Base-by-base conservation (phyloP, 2,888 invertebrate species). In the Terebella lapidaria region DNA sequence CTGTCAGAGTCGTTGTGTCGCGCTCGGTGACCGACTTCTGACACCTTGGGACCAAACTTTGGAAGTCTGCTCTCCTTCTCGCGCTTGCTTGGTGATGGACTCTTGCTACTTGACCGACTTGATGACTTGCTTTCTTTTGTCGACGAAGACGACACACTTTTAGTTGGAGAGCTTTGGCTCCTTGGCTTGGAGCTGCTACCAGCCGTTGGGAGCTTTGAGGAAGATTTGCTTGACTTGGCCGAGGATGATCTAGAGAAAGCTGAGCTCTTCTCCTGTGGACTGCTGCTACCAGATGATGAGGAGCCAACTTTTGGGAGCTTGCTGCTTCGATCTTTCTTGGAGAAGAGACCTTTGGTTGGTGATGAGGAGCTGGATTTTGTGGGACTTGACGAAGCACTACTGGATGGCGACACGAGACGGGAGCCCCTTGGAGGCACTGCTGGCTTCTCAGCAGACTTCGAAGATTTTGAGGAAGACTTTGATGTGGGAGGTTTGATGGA, bases 1-100 rank as follows among this genome's bases (percentile, higher is more conserved):
- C 75, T 76, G 65, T 79, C 78, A n/a, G 77, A 77, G 51, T 64
- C 64, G 2, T 52, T 29, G 20, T n/a, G 51, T 53, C 57, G 46
- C 28, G 56, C 27, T 27, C 29, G 28, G 5, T 62, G 22, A 58
- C 61, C 57, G 20, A 42, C 42, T 5, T 59, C 56, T 30, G 29
- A 56, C 22, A 53, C 53, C 2, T 47, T 3, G 25, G 49, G 52
- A 28, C 28, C 42, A 29, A 28, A 47, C 27, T 53, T 60, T 22
- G 60, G 60, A 22, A 59, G 53, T 29, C 61, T 70, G 25, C 61
- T 67, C 28, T 74, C 74, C 58, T 74, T 74, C 22, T 72, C 74
- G 57, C 74, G 73, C 63, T 75, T 75, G 15, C 49, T 30, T 1
- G 64, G 64, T 1, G 62, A 64, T 3, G 61, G 59, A 45, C 59